Evolutionary conservation across 2,888 invertebrate genomes (phyloP), one percentile per base, ranked within the genome.

Genomic region (Phalera bucephala): DNA sequence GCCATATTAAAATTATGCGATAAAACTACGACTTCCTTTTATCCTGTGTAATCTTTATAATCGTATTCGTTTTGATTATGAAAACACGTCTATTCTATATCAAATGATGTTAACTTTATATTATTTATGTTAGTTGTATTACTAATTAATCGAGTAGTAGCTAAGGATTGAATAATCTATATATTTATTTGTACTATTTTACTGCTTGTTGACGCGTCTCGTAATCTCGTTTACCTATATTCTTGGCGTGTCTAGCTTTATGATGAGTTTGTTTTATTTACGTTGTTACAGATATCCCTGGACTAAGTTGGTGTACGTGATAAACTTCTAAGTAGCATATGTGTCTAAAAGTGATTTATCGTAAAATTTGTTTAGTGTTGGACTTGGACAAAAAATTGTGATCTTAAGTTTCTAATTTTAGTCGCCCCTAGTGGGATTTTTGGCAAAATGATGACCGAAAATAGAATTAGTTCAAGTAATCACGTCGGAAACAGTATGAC

Each of bases 381-480:
- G 77, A 84, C 79, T 83, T 74, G 67, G 79, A 81, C 76, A 80
- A 80, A 81, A 72, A 80, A 72, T 84, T 82, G 84, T 85, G 84
- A 81, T 70, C 74, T 69, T 81, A 80, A 82, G 86, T 86, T 84
- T 88, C 81, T 87, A 83, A 84, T 83, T 84, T 82, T 80, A 82
- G 82, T 82, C 75, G 42, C 80, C 87, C 84, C 80, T 77, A 69
- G 71, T 72, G 84, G 84, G 77, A 77, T 74, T 71, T 17, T 79
- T 81, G 79, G 72, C 84, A 91, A 91, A 83, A 94, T 94, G 93
- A 94, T 94, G 93, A 94, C 93, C 73, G 93, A 94, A 91, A 93
- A 92, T 82, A 92, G 92, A 85, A 91, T 94, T 83, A 93, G 91
- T 89, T 91, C 93, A 71, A 94, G 92, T 89, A 91, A 92, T 89